Conservation (phyloP, 2,113 vertebrate species). For the Lepisosteus oculatus region DNA sequence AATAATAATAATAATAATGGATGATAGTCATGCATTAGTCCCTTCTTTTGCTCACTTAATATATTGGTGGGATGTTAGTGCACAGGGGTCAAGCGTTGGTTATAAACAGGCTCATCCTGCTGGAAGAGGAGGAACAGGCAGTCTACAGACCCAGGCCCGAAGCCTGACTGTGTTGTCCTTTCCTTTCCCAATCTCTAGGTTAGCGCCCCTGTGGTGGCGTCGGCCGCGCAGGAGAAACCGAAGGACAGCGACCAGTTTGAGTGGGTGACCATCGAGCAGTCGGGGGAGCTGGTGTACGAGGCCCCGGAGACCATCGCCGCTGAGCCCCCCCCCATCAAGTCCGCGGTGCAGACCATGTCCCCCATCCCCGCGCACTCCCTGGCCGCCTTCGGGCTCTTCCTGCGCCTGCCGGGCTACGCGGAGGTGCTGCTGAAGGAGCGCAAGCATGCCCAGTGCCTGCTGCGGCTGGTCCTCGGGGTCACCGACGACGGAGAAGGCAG, state of each 20-base stretch:
- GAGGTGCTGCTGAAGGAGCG: conserved; percentile 97
- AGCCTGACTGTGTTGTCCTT: background rate
- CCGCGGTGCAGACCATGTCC: conserved; percentile 92
- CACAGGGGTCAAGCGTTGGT: background rate
- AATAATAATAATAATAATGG: too few species aligned
- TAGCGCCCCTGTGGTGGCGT: conserved; percentile 88
- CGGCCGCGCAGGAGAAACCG: conserved; percentile 89
- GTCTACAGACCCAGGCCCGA: background rate
- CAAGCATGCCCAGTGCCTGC: conserved; percentile 96
- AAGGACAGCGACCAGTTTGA: conserved; percentile 98
- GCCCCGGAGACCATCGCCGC: conserved; percentile 90
- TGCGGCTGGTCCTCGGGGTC: conserved; percentile 93
- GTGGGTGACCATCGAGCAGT: conserved; percentile 98
- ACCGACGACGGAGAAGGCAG: conserved; percentile 98
- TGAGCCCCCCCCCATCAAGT: conserved; percentile 90
- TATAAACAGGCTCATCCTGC: too few species aligned
- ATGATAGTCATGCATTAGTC: too few species aligned
- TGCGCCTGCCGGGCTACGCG: conserved; percentile 94
- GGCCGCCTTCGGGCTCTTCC: conserved; percentile 95
- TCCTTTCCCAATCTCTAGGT: conserved; percentile 67
- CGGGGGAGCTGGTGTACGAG: conserved; percentile 94
- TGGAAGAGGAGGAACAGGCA: too few species aligned
- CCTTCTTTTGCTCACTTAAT: too few species aligned
- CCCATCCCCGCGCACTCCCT: conserved; percentile 96
- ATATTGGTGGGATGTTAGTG: too few species aligned